A percentile compares a stretch with the other conserved stretches of the same genome.
Conservation (phyloP, 2,797 vertebrate genomes). For the Mormyrus proboscirostris region DNA sequence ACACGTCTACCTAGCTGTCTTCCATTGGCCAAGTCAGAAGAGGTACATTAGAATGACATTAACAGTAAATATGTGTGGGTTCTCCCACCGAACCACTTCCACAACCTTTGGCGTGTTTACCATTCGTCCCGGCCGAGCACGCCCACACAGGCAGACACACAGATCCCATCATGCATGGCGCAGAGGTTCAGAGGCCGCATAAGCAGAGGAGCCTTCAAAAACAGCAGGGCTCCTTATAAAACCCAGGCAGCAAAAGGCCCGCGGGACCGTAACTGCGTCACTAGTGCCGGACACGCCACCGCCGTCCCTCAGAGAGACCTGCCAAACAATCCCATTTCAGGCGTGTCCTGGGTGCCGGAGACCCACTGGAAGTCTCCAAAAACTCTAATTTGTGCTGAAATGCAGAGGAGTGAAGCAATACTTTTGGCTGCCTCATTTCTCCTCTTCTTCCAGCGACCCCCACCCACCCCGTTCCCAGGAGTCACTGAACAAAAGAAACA, state of each 20-base stretch:
- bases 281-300: constrained; percentile 32
- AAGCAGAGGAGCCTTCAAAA: constrained; percentile 24
- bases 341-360: constrained; percentile 66
- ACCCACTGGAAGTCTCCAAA: constrained; percentile 70
- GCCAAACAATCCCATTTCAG: constrained; percentile 64
- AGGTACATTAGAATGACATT: not conserved
- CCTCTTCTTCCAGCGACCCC: not conserved
- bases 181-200: not conserved
- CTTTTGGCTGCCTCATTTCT: not conserved
- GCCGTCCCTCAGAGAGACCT: constrained; percentile 59
- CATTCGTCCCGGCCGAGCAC: not conserved
- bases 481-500: not conserved
- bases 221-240: constrained; percentile 8
- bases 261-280: constrained; percentile 25
- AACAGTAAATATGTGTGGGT: not conserved
- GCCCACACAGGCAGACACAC: not conserved
- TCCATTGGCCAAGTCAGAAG: not conserved
- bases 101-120: not conserved
- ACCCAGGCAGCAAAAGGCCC: not conserved
- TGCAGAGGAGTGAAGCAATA: not conserved
- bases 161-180: not conserved
- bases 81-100: not conserved
- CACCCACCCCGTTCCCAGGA: not conserved
- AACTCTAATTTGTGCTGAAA: constrained; percentile 58
- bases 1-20: not conserved